Evolutionary conservation across 2,113 vertebrate species (phyloP), one percentile per base, ranked within the genome.

Genomic region (Protomyctophum bolini): DNA sequence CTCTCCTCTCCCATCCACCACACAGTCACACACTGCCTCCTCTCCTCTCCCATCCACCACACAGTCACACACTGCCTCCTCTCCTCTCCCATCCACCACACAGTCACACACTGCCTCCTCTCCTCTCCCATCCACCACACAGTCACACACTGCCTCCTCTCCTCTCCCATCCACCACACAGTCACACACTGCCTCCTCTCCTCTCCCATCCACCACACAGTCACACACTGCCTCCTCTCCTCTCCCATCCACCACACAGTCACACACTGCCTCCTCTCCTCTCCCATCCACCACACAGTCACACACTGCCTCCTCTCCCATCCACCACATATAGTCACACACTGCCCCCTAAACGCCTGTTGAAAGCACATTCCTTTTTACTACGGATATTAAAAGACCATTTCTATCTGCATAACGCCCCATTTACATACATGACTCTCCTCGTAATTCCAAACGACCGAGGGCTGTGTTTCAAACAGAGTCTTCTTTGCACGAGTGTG

Each of bases 331-430:
- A 1, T 64, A 1, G 15, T 50, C 11, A 47, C 63, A 51, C 54
- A 12, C 41, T 63, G 62, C 48, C 58, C 6, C 52, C 52, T 4
- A 59, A 46, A 63, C 68, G 57, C 77, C 77, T 66, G 72, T 75
- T 74, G 58, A 69, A 81, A 61, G 54, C 75, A 66, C 73, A 41
- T 86, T 70, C 10, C 45, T 72, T 77, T 68, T 59, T 72, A 65
- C 51, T 54, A 69, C 77, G 3, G 28, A 28, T 49, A 77, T 87
- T 72, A 73, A 78, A 84, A 77, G 73, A 46, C 65, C 4, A 50
- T 84, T 77, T 49, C n/a, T 0, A 60, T 79, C 72, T 72, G 59
- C 73, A 74, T 76, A 65, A 72, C 52, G 69, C 47, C 46, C 59
- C 72, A 49, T 70, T 80, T 70, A 63, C 74, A 52, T 1, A 9